Percentiles rank a stretch among this genome's conserved stretches.
Evolutionary conservation across 2,888 invertebrate species (phyloP).

Genomic region (Drosophila paramelanica): DNA sequence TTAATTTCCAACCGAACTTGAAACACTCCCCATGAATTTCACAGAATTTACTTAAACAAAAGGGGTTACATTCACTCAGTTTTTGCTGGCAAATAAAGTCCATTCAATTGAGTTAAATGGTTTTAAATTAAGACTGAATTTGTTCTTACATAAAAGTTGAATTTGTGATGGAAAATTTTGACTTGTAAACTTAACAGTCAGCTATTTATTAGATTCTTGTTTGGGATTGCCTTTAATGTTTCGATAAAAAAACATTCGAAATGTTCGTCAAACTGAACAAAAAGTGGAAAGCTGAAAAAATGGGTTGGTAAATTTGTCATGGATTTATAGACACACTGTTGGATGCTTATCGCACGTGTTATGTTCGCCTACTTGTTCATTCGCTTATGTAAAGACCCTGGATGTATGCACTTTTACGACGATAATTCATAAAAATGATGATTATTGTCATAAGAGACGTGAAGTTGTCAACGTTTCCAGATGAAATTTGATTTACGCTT

Average conservation of each 20-base stretch:
- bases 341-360: slow-evolving; percentile 21
- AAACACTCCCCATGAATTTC: slow-evolving; percentile 3
- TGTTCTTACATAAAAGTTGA: neutral
- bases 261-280: neutral
- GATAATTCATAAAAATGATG: slow-evolving; percentile 68
- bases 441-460: slow-evolving; percentile 45
- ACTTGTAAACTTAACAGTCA: neutral
- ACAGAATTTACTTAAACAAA: slow-evolving; percentile 5
- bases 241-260: neutral
- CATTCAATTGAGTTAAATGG: slow-evolving; percentile 5
- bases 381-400: neutral
- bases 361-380: neutral
- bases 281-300: neutral
- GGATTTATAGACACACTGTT: neutral
- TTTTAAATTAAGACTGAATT: neutral
- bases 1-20: neutral
- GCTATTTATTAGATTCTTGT: neutral
- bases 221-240: neutral
- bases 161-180: neutral
- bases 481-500: slow-evolving; percentile 60
- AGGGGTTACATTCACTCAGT: slow-evolving; percentile 1
- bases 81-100: slow-evolving; percentile 3
- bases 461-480: slow-evolving; percentile 21
- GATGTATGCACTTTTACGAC: slow-evolving; percentile 3
- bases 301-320: neutral